These are phyloP conservation scores for Melipona bicolor DNA, from an alignment of 2,888 invertebrate species.

Conservation along the genomic window DNA sequence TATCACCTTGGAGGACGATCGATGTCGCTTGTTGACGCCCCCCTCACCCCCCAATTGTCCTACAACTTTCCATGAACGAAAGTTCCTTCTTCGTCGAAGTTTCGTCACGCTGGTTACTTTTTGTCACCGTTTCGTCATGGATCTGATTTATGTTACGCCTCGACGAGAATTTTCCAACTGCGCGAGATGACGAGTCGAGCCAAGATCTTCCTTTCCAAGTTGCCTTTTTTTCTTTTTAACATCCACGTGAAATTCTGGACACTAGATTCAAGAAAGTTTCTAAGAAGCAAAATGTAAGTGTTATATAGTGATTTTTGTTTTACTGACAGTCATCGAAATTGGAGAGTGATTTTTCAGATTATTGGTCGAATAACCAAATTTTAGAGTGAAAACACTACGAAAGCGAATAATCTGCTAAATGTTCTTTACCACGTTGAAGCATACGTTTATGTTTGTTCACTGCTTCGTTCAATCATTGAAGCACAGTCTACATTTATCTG, in stretches of 20 bases:
- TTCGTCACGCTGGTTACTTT: background rate
- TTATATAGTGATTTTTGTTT: too few relatives aligned
- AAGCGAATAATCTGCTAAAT: too few relatives aligned
- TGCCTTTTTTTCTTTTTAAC: background rate
- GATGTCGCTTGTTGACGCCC: conserved; percentile 1
- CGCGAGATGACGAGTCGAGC: background rate
- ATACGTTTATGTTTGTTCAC: too few relatives aligned
- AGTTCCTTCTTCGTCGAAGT: background rate
- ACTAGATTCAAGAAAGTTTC: too few relatives aligned
- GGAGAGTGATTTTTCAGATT: too few relatives aligned
- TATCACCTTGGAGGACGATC: conserved; percentile 18
- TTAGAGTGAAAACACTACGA: too few relatives aligned
- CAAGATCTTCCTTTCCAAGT: background rate
- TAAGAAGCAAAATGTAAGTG: too few relatives aligned
- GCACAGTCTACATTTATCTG: too few relatives aligned
- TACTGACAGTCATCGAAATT: too few relatives aligned
- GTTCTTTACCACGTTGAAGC: too few relatives aligned
- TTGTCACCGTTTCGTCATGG: background rate
- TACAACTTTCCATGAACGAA: background rate
- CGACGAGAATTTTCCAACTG: background rate
- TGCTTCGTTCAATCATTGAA: too few relatives aligned
- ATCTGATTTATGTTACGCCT: background rate
- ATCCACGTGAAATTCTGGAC: background rate
- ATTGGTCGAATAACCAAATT: too few relatives aligned
- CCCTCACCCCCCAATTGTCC: background rate